Percentiles rank a stretch among this genome's conserved stretches.
phyloP scores from a whole-genome alignment of 35 echinoderm and acorn worm species.

The Apostichopus parvimensis region DNA sequence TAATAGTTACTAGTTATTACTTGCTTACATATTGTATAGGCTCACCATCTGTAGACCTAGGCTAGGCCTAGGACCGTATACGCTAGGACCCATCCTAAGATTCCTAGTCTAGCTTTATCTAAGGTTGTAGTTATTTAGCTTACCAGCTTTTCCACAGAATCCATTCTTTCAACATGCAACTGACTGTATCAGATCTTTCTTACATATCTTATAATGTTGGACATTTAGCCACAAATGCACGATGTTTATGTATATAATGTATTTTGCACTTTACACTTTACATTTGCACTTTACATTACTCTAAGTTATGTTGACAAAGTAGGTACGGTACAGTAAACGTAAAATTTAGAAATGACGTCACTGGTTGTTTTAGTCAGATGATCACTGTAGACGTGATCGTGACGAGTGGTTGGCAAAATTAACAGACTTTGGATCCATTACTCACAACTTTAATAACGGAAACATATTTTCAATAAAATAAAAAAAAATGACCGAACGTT shows the following conservation, averaged over 20 bases:
- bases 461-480: no score
- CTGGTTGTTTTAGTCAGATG: constrained; percentile 15
- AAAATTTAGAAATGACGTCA: constrained; percentile 37
- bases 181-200: not conserved
- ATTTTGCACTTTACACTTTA: no score
- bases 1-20: no score
- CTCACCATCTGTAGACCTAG: not conserved
- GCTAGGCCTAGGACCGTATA: not conserved
- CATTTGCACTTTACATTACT: no score
- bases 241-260: no score
- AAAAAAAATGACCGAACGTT: no score
- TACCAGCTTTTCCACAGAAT: not conserved
- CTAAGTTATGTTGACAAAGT: no score
- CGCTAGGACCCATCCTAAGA: not conserved
- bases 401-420: not conserved
- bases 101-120: not conserved
- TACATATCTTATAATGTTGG: no score
- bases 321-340: not conserved
- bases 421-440: constrained; percentile 3
- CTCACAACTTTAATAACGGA: no score
- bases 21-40: not conserved
- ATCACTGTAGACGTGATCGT: not conserved
- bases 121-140: not conserved
- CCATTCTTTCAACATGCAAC: not conserved
- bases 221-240: no score